Conservation (phyloP, 2,797 vertebrate genomes). For the Ammospiza maritima region DNA sequence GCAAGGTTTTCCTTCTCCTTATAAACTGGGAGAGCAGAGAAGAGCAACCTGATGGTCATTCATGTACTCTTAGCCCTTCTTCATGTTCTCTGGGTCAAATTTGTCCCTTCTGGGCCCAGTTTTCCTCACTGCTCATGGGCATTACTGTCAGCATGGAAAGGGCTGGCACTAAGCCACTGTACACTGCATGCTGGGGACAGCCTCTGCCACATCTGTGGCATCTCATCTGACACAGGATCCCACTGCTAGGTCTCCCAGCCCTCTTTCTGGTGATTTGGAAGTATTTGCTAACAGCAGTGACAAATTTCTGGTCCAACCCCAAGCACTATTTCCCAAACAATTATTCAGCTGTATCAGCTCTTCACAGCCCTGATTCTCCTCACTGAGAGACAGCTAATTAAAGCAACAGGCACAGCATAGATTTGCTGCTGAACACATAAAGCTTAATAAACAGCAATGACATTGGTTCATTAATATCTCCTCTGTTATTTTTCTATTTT, state of each 20-base stretch:
- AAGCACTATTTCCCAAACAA: neutral
- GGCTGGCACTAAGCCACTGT: neutral
- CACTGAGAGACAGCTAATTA: slow-evolving; percentile 50
- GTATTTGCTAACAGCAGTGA: neutral
- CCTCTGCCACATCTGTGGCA: neutral
- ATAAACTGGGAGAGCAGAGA: neutral
- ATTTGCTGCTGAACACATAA: slow-evolving; percentile 33
- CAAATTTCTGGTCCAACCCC: neutral
- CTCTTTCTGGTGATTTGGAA: neutral
- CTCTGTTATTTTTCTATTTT: neutral
- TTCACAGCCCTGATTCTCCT: slow-evolving; percentile 20
- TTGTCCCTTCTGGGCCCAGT: neutral
- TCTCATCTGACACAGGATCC: rapidly evolving
- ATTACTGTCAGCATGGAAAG: neutral
- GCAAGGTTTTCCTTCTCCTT: neutral
- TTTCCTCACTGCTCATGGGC: neutral
- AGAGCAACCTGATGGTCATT: neutral
- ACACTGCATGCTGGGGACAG: neutral
- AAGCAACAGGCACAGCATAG: neutral
- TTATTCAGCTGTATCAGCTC: slow-evolving; percentile 54
- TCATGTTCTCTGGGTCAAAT: neutral
- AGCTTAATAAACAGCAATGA: slow-evolving; percentile 19
- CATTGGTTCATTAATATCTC: neutral
- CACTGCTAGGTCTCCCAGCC: neutral
- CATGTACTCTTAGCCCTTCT: neutral